Base-by-base conservation (phyloP, 64 coral and sea anemone genomes). In the Orbicella faveolata region DNA sequence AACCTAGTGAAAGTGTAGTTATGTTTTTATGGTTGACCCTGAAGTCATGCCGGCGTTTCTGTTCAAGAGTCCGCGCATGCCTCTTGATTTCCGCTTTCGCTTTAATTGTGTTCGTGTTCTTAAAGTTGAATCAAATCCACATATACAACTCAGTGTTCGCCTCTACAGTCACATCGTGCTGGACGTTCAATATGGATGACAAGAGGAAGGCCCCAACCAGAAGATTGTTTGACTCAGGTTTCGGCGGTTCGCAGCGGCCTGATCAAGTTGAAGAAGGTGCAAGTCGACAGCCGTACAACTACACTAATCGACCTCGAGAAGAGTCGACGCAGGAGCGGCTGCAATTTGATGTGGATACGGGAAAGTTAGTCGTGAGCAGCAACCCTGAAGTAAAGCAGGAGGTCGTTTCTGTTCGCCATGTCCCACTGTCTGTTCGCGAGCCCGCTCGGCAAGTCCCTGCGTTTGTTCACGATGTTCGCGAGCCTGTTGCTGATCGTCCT, bases 271-370 rank as follows among this genome's bases (percentile, higher is more conserved):
- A 18, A 48, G 55, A 59, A n/a, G 25, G 20, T n/a, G n/a, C 67
- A 70, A 23, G 67, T 26, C 67, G 25, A 25, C 81, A 19, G 34
- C 61, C 36, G 37, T 34, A 52, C 20, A 66, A 68, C 19, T 67
- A 84, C 81, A 68, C 17, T 14, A 85, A 72, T 68, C 37, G 65
- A 52, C 63, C 63, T 26, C 67, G 21, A 33, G 82, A 85, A 36
- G 80, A 63, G 2, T 62, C 34, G 14, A 72, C 37, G 10, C 82
- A 85, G 19, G 82, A 85, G 37, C 37, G 64, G 19, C 23, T 85
- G 14, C 20, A 85, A 15, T 85, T 85, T 72, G 82, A 85, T 39
- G 4, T 23, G 11, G 65, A 54, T 23, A 52, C 82, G 3, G 82
- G 82, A 39, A 48, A 33, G 25, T 44, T 85, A 14, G 82, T 85